Base-by-base conservation (phyloP, 2,888 invertebrate species). In the Ectemnius lituratus region DNA sequence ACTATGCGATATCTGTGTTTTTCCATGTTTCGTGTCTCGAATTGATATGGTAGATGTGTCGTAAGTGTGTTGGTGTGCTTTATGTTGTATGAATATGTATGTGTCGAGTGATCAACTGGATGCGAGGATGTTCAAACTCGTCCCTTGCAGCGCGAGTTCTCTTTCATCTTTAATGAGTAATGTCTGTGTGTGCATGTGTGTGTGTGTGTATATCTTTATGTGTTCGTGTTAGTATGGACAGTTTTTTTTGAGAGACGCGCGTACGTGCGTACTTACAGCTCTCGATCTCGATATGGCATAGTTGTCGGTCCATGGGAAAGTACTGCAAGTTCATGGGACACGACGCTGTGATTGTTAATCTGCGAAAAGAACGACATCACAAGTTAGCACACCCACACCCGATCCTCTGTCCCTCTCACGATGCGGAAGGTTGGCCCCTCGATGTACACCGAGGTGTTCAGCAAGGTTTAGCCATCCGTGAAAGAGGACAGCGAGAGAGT, bases 241-340 rank as follows among this genome's bases (percentile, higher is more conserved):
- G 79, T 73, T 27, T 49, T 64, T 73, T 27, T 49, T 64, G 68
- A 62, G 72, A 78, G 71, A 75, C 89, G 73, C 76, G 65, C 81
- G 75, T 63, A 70, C 74, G 73, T 81, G 90, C 89, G 91, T 95
- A 97, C 98, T 97, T 96, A 98, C 98, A 98, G 94, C 98, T 98
- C 94, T 98, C 98, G 88, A 98, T 97, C 93, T 97, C 97, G 91
- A 98, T 97, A 91, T 97, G 96, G 92, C 98, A 98, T 82, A 97
- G 92, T 91, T 98, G 98, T 84, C 97, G 94, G 91, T 98, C 98
- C 97, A 98, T 97, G 52, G 98, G 98, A 91, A 98, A 98, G 92
- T 97, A 98, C 91, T 98, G 97, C 64, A 98, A 94, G 91, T 97
- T 97, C 98, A 98, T 98, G 71, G 97, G 97, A 92, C 98, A 98